These are phyloP conservation scores for Sinocyclocheilus anshuiensis DNA, from an alignment of 2,113 vertebrate species.

Conservation along the genomic window DNA sequence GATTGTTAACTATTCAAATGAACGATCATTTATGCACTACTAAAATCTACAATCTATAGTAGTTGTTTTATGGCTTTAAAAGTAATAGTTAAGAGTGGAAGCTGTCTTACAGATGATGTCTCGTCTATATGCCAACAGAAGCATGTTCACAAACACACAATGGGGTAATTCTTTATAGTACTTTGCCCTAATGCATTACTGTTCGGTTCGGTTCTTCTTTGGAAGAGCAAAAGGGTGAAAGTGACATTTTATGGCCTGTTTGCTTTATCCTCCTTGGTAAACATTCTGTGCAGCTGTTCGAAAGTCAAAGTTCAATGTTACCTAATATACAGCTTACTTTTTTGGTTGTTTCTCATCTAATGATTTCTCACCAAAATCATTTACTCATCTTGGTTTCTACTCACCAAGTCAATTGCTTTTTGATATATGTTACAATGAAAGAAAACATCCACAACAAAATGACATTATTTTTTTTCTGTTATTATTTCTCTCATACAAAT, in stretches of 20 bases:
- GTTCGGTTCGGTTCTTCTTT: neutral
- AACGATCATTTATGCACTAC: neutral
- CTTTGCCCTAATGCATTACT: neutral
- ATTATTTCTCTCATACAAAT: neutral
- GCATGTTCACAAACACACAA: neutral
- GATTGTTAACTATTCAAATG: neutral
- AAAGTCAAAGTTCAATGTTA: conserved; percentile 13
- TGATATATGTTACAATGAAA: neutral
- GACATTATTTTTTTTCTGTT: too few species aligned
- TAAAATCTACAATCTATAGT: neutral
- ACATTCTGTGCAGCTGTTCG: neutral
- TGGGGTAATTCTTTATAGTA: conserved; percentile 6
- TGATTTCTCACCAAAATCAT: neutral
- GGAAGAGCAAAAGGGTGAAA: neutral
- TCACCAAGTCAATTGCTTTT: neutral
- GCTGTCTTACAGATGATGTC: neutral
- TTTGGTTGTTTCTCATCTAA: neutral
- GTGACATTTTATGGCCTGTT: neutral
- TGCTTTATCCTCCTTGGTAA: neutral
- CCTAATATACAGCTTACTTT: neutral
- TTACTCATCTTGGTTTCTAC: neutral
- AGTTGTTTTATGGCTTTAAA: neutral
- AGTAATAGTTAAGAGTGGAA: neutral
- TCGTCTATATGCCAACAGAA: conserved; percentile 1
- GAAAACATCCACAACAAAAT: neutral